Conservation (phyloP, 2,888 invertebrate genomes). For the Pardosa pseudoannulata region DNA sequence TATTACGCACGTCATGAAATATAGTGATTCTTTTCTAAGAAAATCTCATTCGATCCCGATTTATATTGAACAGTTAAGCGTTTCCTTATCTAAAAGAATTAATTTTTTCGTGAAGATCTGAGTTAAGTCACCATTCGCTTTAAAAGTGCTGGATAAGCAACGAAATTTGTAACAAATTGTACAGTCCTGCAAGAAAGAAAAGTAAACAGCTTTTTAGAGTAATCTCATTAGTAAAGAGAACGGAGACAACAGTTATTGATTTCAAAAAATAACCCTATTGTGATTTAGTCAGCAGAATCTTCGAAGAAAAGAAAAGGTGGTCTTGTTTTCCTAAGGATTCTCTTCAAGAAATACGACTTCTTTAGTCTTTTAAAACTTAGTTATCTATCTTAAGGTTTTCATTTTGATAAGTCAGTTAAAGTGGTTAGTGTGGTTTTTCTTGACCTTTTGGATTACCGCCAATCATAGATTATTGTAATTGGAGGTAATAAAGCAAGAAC, state of each 20-base stretch:
- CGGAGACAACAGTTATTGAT: conserved; percentile 46
- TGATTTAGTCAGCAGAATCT: conserved; percentile 49
- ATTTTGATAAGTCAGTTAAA: neutral
- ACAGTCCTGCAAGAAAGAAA: conserved; percentile 32
- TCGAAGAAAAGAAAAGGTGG: conserved; percentile 4
- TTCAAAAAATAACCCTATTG: conserved; percentile 33
- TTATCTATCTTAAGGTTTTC: neutral
- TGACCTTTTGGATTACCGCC: neutral
- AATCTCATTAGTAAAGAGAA: conserved; percentile 56
- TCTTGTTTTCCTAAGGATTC: conserved; percentile 56
- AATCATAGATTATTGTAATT: neutral
- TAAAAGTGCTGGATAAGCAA: neutral
- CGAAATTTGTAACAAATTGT: conserved; percentile 27
- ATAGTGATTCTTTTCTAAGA: neutral
- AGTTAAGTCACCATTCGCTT: neutral
- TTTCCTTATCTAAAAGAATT: too few species aligned
- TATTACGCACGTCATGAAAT: too few species aligned
- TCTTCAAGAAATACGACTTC: conserved; percentile 44
- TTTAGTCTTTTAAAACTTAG: neutral
- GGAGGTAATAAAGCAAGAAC: too few species aligned
- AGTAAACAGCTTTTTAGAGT: conserved; percentile 50
- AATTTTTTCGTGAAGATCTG: neutral
- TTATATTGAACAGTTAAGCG: too few species aligned
- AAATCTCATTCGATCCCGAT: too few species aligned
- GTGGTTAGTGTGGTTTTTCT: neutral